These are phyloP conservation scores for Andrena flavipes DNA, from an alignment of 2,888 invertebrate species.

Conservation along the genomic window DNA sequence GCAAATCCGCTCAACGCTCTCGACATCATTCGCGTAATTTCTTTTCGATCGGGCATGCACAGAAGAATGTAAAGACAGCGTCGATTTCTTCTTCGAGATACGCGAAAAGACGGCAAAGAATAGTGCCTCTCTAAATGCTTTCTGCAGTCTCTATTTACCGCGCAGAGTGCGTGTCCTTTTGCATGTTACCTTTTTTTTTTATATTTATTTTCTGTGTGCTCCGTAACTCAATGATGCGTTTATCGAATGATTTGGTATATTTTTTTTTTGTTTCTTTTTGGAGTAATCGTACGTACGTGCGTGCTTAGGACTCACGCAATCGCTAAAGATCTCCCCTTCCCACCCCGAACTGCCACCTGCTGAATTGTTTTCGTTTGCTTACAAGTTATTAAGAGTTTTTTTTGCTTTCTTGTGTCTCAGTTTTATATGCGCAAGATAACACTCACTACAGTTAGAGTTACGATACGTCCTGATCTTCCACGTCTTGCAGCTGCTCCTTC, in stretches of 20 bases:
- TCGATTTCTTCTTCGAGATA: constrained; percentile 66
- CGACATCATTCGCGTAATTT: constrained; percentile 70
- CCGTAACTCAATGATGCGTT: constrained; percentile 77
- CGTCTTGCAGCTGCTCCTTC: constrained; percentile 96
- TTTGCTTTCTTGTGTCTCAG: constrained; percentile 82
- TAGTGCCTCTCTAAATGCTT: constrained; percentile 78
- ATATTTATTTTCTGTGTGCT: constrained; percentile 75
- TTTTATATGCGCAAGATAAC: constrained; percentile 84
- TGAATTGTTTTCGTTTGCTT: constrained; percentile 83
- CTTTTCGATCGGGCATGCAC: constrained; percentile 70
- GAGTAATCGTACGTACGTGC: constrained; percentile 80
- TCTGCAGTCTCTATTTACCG: constrained; percentile 79
- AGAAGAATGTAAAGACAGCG: constrained; percentile 66
- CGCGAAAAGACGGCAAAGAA: constrained; percentile 74
- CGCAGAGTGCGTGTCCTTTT: constrained; percentile 76
- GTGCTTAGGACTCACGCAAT: constrained; percentile 81
- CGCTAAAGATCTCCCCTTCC: constrained; percentile 80
- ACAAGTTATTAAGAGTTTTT: constrained; percentile 83
- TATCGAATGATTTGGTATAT: constrained; percentile 54
- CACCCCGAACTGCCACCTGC: constrained; percentile 80
- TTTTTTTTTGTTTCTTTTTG: constrained; percentile 67
- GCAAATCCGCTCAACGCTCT: constrained; percentile 48
- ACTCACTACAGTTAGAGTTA: constrained; percentile 88
- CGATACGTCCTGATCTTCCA: constrained; percentile 98
- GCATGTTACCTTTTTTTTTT: constrained; percentile 61